Conservation (phyloP, 2,113 vertebrate genomes). For the Amazona vittata region DNA sequence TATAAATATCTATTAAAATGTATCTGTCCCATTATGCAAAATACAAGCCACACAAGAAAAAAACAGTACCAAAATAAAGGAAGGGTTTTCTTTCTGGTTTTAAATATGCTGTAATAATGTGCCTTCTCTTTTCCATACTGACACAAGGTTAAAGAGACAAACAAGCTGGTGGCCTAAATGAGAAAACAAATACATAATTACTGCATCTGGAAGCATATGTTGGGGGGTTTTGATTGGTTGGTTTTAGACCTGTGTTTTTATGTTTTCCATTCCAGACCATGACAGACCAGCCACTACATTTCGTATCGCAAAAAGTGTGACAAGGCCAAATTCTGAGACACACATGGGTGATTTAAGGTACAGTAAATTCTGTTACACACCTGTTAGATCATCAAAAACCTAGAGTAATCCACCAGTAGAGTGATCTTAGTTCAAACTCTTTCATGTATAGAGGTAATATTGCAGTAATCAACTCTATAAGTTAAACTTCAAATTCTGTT, state of each 20-base stretch:
- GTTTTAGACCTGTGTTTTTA: background rate
- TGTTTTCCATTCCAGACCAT: background rate
- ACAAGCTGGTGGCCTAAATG: background rate
- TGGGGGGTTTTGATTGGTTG: background rate
- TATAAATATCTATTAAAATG: background rate
- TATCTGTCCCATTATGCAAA: background rate
- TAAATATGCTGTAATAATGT: fast-evolving
- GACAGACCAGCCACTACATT: background rate
- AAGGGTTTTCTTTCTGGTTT: background rate
- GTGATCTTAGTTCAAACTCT: background rate
- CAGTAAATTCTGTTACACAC: background rate
- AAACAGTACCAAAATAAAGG: background rate
- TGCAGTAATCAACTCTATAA: background rate
- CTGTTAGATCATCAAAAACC: background rate
- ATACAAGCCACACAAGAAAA: background rate
- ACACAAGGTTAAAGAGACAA: background rate
- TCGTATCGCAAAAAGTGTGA: background rate
- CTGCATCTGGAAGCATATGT: background rate
- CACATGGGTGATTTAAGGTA: background rate
- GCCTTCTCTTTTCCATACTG: background rate
- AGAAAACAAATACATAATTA: background rate
- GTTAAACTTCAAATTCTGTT: background rate
- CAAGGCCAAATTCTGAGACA: background rate
- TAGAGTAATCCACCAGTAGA: background rate
- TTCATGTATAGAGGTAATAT: background rate